These are phyloP conservation scores for Volucella bombylans DNA, from an alignment of 2,888 invertebrate species.

Conservation along the genomic window DNA sequence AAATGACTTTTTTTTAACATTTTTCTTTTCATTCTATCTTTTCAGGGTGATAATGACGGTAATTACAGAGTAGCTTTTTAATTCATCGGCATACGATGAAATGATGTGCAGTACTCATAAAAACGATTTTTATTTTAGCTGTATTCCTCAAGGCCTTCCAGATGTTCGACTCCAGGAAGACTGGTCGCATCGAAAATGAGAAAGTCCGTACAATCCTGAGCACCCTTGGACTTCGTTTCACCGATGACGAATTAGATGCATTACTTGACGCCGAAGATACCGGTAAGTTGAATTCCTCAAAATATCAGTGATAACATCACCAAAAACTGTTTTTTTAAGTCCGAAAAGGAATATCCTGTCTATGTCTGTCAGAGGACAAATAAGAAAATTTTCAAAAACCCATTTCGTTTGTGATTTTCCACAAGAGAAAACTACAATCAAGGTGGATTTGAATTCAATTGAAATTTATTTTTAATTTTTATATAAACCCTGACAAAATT, in stretches of 20 bases:
- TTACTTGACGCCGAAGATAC: constrained; percentile 66
- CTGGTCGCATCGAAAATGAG: constrained; percentile 96
- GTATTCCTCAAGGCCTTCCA: constrained; percentile 97
- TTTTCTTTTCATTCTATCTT: constrained; percentile 24
- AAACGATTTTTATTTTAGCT: constrained; percentile 81
- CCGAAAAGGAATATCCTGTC: no score
- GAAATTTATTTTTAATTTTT: constrained; percentile 45
- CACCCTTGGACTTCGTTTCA: constrained; percentile 65
- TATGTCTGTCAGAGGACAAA: no score
- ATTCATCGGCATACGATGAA: no score
- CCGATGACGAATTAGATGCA: constrained; percentile 62
- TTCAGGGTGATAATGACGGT: constrained; percentile 60
- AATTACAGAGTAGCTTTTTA: constrained; percentile 2
- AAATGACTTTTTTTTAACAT: background rate
- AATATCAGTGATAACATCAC: no score
- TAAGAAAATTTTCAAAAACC: background rate
- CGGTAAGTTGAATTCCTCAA: constrained; percentile 41
- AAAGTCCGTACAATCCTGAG: constrained; percentile 85
- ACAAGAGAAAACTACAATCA: constrained; percentile 10
- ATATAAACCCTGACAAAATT: background rate
- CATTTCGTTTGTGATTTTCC: background rate
- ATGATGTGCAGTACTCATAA: background rate
- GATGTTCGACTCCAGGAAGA: constrained; percentile 97
- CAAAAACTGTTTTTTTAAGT: no score
- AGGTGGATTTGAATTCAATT: constrained; percentile 32